phyloP scores from a whole-genome alignment of 2,797 vertebrate species.

The Myotis planiceps region DNA sequence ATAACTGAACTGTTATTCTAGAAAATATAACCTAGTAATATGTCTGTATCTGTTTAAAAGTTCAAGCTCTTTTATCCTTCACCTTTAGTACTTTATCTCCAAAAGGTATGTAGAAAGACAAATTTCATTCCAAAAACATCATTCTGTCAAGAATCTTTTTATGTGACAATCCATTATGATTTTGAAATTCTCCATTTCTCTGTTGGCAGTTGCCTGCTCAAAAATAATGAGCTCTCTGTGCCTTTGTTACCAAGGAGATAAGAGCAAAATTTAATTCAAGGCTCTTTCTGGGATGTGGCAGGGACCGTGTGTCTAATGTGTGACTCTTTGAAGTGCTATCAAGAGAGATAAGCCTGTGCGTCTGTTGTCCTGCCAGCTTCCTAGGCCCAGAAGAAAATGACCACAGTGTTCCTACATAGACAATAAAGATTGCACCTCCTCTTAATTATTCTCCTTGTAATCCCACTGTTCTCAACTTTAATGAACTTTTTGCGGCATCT shows the following conservation, averaged over 20 bases:
- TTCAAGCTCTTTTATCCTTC: slow-evolving; percentile 53
- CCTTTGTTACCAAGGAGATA: slow-evolving; percentile 72
- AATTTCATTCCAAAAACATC: slow-evolving; percentile 52
- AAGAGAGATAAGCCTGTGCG: slow-evolving; percentile 44
- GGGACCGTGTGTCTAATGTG: slow-evolving; percentile 25
- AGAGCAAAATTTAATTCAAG: slow-evolving; percentile 61
- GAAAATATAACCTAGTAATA: slow-evolving; percentile 5
- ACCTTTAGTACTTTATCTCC: slow-evolving; percentile 53
- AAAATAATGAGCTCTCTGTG: slow-evolving; percentile 72
- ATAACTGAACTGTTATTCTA: not conserved
- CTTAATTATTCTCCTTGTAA: slow-evolving; percentile 13
- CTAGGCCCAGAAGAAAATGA: slow-evolving; percentile 40
- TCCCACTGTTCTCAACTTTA: not conserved
- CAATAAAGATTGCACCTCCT: not conserved
- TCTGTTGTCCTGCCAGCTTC: slow-evolving; percentile 71
- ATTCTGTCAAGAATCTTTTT: slow-evolving; percentile 51
- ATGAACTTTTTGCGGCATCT: not conserved
- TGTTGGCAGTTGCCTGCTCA: slow-evolving; percentile 27
- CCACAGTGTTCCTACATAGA: not conserved
- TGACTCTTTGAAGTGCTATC: slow-evolving; percentile 74
- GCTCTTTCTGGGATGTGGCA: slow-evolving; percentile 62
- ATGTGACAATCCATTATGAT: slow-evolving; percentile 66
- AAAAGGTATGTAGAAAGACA: slow-evolving; percentile 49
- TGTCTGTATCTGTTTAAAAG: not conserved
- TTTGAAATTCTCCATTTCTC: slow-evolving; percentile 61